Evolutionary conservation across 1,140 invertebrate species (phyloP).

Genomic region (Vollenhovia emeryi): DNA sequence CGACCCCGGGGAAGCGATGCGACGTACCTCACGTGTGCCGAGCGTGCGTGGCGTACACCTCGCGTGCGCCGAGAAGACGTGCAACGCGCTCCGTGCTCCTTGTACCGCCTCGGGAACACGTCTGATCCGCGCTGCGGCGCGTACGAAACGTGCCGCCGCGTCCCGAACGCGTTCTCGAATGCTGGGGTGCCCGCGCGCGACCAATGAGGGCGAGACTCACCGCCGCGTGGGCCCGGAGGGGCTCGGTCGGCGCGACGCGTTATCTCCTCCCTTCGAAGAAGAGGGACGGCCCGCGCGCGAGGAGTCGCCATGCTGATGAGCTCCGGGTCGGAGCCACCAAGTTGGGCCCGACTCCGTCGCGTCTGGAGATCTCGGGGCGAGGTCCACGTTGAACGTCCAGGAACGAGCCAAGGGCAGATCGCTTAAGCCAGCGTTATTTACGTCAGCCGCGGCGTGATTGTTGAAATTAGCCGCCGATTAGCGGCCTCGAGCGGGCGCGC

Average conservation of each 20-base stretch:
- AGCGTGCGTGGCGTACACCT: neutral
- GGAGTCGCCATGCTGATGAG: no score
- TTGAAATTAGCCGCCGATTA: neutral
- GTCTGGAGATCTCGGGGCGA: no score
- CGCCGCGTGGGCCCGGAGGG: slow-evolving; percentile 46
- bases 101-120: slow-evolving; percentile 32
- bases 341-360: no score
- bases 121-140: neutral
- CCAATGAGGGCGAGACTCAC: slow-evolving; percentile 66
- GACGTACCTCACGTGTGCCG: slow-evolving; percentile 21
- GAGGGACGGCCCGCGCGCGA: neutral
- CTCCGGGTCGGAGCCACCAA: no score
- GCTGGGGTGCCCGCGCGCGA: neutral
- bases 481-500: neutral
- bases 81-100: no score
- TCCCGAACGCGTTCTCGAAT: no score
- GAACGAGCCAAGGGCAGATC: neutral
- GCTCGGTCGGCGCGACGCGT: slow-evolving; percentile 28
- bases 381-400: neutral
- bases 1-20: neutral
- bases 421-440: neutral
- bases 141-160: slow-evolving; percentile 40
- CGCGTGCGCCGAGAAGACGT: slow-evolving; percentile 24
- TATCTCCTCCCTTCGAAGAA: slow-evolving; percentile 6
- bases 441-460: neutral